Percentiles rank a stretch among this genome's conserved stretches.
These are phyloP conservation scores for Polyodon spathula DNA, from an alignment of 2,113 vertebrate species.

Conservation along the genomic window DNA sequence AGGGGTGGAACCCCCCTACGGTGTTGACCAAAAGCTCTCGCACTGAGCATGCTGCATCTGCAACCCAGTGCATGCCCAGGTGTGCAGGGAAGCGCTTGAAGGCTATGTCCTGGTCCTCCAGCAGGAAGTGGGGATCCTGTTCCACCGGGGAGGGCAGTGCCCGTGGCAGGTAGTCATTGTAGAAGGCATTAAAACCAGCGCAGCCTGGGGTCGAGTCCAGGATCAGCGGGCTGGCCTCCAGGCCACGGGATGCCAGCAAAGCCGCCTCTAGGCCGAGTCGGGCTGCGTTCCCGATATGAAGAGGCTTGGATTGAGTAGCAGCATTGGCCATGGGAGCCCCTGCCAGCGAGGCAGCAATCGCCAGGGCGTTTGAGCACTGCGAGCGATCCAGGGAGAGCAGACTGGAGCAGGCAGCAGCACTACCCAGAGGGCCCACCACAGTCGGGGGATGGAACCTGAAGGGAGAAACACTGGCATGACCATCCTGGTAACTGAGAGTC, in stretches of 20 bases:
- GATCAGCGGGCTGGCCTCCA: constrained; percentile 63
- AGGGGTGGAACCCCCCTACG: constrained; percentile 41
- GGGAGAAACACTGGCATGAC: too few relatives aligned
- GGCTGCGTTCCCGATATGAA: constrained; percentile 72
- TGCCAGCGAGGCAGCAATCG: constrained; percentile 65
- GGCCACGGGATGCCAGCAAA: constrained; percentile 64
- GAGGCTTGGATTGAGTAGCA: constrained; percentile 74
- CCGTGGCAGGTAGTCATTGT: constrained; percentile 61
- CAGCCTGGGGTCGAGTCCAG: constrained; percentile 66
- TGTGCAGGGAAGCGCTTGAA: constrained; percentile 83
- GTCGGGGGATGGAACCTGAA: too few relatives aligned
- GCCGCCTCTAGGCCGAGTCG: constrained; percentile 76
- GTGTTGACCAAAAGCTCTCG: constrained; percentile 57
- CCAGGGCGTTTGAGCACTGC: too few relatives aligned
- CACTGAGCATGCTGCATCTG: constrained; percentile 63
- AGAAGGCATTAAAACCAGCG: constrained; percentile 73
- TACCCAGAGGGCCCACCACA: too few relatives aligned
- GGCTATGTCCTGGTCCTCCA: constrained; percentile 75
- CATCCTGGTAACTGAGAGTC: too few relatives aligned
- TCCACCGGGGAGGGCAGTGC: constrained; percentile 32
- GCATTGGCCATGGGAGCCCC: constrained; percentile 85
- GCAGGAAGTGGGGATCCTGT: constrained; percentile 52
- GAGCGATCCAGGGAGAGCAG: too few relatives aligned
- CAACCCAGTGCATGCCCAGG: constrained; percentile 83
- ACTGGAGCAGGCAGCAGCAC: too few relatives aligned